Evolutionary conservation across 37 sponge, comb jelly and placozoan species (phyloP).

Genomic region (Oscarella lobularis): DNA sequence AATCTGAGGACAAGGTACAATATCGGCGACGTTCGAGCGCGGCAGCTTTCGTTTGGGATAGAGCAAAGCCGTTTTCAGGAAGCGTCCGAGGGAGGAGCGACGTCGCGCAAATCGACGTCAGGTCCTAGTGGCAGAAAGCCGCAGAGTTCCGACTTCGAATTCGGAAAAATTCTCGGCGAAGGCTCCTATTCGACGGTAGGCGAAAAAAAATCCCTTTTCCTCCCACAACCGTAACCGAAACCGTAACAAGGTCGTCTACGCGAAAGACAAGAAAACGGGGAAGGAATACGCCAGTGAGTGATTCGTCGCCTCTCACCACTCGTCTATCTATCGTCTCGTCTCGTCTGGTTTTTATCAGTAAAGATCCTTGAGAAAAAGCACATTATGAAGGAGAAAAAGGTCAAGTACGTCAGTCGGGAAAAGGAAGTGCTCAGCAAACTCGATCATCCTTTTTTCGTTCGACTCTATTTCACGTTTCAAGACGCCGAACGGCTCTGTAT

Average conservation of each 20-base stretch:
- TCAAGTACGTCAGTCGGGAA: slow-evolving; percentile 80
- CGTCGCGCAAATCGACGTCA: too few relatives aligned
- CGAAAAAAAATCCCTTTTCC: too few relatives aligned
- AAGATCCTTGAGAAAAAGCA: slow-evolving; percentile 90
- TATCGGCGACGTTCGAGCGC: too few relatives aligned
- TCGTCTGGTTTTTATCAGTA: slow-evolving; percentile 24
- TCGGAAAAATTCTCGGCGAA: slow-evolving; percentile 80
- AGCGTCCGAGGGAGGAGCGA: too few relatives aligned
- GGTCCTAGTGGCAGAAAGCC: slow-evolving; percentile 20
- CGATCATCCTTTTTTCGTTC: slow-evolving; percentile 84
- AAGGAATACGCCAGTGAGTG: slow-evolving; percentile 66
- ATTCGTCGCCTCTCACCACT: background rate
- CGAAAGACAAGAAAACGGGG: slow-evolving; percentile 52
- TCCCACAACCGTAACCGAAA: too few relatives aligned
- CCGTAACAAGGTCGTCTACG: slow-evolving; percentile 50
- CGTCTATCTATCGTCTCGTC: background rate
- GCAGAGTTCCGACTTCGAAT: slow-evolving; percentile 54
- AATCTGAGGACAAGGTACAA: too few relatives aligned
- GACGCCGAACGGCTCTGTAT: slow-evolving; percentile 87
- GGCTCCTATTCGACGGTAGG: slow-evolving; percentile 93
- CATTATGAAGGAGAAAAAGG: slow-evolving; percentile 90
- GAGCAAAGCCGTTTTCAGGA: too few relatives aligned
- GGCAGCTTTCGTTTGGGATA: too few relatives aligned
- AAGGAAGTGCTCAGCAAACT: slow-evolving; percentile 66
- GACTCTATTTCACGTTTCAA: slow-evolving; percentile 94